phyloP scores from a whole-genome alignment of 2,797 vertebrate species.

The Danio jaintianensis region DNA sequence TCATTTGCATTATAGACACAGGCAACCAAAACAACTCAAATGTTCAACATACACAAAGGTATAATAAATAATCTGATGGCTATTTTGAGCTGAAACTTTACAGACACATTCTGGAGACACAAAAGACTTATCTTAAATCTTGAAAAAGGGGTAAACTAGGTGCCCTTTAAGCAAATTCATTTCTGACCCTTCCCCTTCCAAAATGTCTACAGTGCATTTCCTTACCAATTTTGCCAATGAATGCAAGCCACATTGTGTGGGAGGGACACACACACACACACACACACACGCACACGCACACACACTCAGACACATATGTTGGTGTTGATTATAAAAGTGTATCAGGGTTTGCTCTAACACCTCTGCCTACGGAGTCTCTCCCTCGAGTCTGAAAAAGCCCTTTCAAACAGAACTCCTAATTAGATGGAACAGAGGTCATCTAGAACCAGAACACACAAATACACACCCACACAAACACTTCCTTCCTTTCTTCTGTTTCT shows the following conservation, averaged over 20 bases:
- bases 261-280: slow-evolving; percentile 47
- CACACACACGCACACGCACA: no score
- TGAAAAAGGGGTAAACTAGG: no score
- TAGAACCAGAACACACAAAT: slow-evolving; percentile 55
- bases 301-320: slow-evolving; percentile 12
- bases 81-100: no score
- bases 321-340: slow-evolving; percentile 18
- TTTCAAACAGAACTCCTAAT: slow-evolving; percentile 71
- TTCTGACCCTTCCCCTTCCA: slow-evolving; percentile 2
- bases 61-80: no score
- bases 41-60: no score
- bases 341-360: slow-evolving; percentile 33
- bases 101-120: no score
- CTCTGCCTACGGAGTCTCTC: slow-evolving; percentile 51
- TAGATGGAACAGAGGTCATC: slow-evolving; percentile 71
- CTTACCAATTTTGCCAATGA: slow-evolving; percentile 8
- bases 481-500: neutral
- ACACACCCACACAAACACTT: slow-evolving; percentile 50
- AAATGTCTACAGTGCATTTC: slow-evolving; percentile 12
- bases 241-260: slow-evolving; percentile 31
- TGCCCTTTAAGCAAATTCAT: neutral
- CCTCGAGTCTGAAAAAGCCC: slow-evolving; percentile 48
- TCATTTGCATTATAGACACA: no score
- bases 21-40: no score
- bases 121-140: no score